phyloP scores from a whole-genome alignment of 2,113 vertebrate species.

The Phrynosoma platyrhinos region DNA sequence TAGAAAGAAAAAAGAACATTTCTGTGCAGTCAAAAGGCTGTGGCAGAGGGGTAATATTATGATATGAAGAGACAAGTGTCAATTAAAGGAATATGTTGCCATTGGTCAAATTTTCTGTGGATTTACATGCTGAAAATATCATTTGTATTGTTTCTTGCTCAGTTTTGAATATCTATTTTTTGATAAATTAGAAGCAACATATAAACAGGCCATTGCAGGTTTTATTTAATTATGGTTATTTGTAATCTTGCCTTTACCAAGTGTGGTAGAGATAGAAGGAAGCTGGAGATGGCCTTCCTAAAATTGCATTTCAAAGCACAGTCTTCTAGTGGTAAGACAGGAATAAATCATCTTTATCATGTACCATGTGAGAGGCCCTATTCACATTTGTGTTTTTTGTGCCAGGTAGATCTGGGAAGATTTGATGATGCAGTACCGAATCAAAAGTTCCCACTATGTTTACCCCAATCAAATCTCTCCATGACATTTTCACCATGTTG shows the following conservation, averaged over 20 bases:
- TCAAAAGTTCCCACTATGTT: too few species aligned
- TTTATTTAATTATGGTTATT: background rate
- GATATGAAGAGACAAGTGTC: background rate
- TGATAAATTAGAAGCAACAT: background rate
- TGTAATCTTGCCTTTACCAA: too few species aligned
- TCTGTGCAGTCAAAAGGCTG: slow-evolving; percentile 16
- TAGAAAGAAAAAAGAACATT: slow-evolving; percentile 1
- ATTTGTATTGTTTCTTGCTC: too few species aligned
- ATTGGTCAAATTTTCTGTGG: background rate
- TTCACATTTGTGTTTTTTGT: too few species aligned
- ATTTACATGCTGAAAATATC: background rate
- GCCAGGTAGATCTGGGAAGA: too few species aligned
- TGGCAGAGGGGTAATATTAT: slow-evolving; percentile 21
- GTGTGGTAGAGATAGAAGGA: background rate
- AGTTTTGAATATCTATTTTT: background rate
- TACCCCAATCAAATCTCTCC: too few species aligned
- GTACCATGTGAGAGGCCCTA: too few species aligned
- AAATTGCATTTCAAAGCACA: background rate
- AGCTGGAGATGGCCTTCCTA: background rate
- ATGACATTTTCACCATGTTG: too few species aligned
- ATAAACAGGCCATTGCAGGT: background rate
- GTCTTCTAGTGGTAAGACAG: too few species aligned
- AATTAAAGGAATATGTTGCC: background rate
- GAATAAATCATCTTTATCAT: too few species aligned
- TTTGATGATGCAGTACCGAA: too few species aligned